These are phyloP conservation scores for Hylaea fasciaria DNA, from an alignment of 2,888 invertebrate genomes.

Conservation along the genomic window DNA sequence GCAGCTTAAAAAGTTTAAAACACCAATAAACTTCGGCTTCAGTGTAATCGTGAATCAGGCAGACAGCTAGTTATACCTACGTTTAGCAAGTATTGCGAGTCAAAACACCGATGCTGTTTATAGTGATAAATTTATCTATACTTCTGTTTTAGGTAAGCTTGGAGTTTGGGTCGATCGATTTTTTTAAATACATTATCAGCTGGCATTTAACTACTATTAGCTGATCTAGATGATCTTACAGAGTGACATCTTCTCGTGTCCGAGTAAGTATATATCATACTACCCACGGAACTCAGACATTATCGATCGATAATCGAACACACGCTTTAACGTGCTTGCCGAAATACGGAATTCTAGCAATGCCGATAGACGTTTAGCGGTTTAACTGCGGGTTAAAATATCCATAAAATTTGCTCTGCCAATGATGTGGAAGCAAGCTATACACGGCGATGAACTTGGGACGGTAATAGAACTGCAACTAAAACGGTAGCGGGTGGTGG, in stretches of 20 bases:
- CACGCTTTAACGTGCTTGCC: not conserved
- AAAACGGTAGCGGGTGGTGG: slow-evolving; percentile 8
- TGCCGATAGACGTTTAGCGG: not conserved
- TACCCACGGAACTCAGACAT: not conserved
- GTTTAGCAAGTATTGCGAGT: no score
- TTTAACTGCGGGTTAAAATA: slow-evolving; percentile 13
- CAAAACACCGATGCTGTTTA: not conserved
- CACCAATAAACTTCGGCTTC: no score
- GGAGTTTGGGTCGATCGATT: not conserved
- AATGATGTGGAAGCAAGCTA: slow-evolving; percentile 18
- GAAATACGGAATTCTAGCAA: not conserved
- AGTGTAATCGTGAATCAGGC: no score
- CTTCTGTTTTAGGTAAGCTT: not conserved
- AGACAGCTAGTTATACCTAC: no score
- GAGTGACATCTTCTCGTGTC: not conserved
- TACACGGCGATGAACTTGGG: slow-evolving; percentile 26
- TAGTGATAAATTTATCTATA: not conserved
- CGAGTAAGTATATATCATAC: not conserved
- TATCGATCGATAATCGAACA: no score
- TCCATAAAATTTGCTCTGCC: slow-evolving; percentile 10
- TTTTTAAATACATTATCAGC: no score
- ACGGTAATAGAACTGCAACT: slow-evolving; percentile 37
- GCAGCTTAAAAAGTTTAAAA: no score
- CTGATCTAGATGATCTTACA: no score
- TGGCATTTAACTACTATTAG: no score